Conservation (phyloP, 2,113 vertebrate species). For the Tylochromis polylepis region DNA sequence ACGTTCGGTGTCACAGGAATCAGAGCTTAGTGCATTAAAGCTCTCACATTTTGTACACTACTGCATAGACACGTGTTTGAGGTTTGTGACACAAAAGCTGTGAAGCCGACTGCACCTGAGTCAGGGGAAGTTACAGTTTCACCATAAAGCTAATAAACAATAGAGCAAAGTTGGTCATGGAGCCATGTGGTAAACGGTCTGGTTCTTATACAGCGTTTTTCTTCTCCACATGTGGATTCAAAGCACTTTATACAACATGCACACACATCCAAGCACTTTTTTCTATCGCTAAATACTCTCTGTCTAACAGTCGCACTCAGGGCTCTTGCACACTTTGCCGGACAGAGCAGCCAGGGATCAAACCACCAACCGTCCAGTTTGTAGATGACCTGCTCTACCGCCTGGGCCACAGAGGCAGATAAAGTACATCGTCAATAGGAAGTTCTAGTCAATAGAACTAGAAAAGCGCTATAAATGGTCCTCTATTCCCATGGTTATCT, state of each 20-base stretch:
- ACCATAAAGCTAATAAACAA: too few relatives aligned
- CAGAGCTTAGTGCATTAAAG: too few relatives aligned
- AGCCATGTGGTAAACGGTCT: neutral
- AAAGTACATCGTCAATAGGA: neutral
- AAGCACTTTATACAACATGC: neutral
- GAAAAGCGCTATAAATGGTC: neutral
- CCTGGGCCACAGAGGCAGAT: neutral
- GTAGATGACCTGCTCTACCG: neutral
- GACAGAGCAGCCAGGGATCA: neutral
- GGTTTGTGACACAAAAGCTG: neutral
- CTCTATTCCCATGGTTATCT: neutral
- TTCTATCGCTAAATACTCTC: neutral
- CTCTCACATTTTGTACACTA: too few relatives aligned
- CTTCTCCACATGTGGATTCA: neutral
- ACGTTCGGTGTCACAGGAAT: too few relatives aligned
- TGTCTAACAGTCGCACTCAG: neutral
- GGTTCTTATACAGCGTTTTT: neutral
- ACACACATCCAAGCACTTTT: fast-evolving
- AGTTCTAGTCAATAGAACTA: neutral
- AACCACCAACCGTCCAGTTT: neutral
- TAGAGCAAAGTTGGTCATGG: neutral
- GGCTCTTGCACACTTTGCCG: neutral
- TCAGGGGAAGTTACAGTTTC: neutral
- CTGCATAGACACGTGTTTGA: neutral
- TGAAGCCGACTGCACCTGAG: too few relatives aligned